These are phyloP conservation scores for Rhabdophis nuchalis DNA, from an alignment of 2,797 vertebrate species.

Conservation along the genomic window DNA sequence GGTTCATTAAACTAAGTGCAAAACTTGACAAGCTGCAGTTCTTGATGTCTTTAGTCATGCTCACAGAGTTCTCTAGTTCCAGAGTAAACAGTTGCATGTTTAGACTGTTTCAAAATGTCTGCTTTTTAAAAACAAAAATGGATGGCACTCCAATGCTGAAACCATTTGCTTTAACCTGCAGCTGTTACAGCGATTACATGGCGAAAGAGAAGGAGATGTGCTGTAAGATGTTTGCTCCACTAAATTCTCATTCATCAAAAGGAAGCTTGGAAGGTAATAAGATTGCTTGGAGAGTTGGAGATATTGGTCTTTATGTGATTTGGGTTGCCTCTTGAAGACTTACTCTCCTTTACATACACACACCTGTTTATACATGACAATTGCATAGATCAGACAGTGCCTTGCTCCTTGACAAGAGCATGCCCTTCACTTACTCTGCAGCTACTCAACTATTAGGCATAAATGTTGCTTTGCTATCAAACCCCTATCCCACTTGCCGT, in stretches of 20 bases:
- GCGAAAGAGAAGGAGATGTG: conserved; percentile 71
- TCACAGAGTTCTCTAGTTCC: background rate
- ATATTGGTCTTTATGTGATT: background rate
- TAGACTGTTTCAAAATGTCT: background rate
- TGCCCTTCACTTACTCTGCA: background rate
- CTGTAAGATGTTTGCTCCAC: conserved; percentile 65
- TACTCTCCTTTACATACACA: background rate
- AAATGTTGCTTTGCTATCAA: background rate
- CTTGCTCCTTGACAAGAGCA: background rate
- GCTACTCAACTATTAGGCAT: background rate
- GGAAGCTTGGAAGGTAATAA: conserved; percentile 57
- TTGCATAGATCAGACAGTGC: background rate
- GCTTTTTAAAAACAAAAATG: background rate
- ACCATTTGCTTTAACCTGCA: conserved; percentile 44
- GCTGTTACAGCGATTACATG: conserved; percentile 61
- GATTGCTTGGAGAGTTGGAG: background rate
- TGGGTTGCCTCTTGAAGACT: background rate
- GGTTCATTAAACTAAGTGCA: background rate
- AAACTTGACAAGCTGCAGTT: background rate
- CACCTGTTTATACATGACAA: background rate
- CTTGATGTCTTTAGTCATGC: background rate
- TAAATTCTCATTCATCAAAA: conserved; percentile 19
- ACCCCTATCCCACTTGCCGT: too few relatives aligned
- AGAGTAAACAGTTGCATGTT: background rate
- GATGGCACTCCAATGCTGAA: accelerated